phyloP scores from a whole-genome alignment of 2,888 invertebrate species.

The Nyleta sp. region DNA sequence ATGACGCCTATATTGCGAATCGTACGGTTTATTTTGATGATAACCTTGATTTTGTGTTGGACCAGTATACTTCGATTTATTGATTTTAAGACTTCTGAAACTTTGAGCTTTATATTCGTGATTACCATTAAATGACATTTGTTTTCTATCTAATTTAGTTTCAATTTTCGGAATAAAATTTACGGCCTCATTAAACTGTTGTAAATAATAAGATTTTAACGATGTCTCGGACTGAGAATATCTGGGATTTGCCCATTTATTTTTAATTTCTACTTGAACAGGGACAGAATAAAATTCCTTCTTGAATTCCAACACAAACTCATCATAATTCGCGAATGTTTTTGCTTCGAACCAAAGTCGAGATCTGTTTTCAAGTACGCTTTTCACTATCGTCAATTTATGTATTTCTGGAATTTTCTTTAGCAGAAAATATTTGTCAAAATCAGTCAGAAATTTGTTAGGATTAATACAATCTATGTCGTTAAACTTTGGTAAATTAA shows the following conservation, averaged over 20 bases:
- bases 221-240: background rate
- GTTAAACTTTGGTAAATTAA: slow-evolving; percentile 4
- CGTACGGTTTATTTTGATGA: background rate
- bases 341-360: slow-evolving; percentile 4
- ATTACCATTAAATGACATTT: background rate
- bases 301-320: background rate
- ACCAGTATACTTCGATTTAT: background rate
- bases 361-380: background rate
- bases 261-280: slow-evolving; percentile 1
- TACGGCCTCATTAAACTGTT: background rate
- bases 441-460: background rate
- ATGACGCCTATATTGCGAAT: background rate
- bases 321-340: background rate
- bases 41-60: background rate
- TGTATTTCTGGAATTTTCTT: background rate
- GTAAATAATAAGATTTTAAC: background rate
- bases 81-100: background rate
- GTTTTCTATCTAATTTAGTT: too few species aligned
- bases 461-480: background rate
- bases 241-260: background rate
- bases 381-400: slow-evolving; percentile 1
- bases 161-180: background rate
- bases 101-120: too few species aligned
- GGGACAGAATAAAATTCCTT: background rate
- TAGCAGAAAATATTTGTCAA: slow-evolving; percentile 13